A percentile compares a stretch with the other conserved stretches of the same genome.
These are phyloP conservation scores for Campoplex capitator DNA, from an alignment of 2,888 invertebrate species.

Conservation along the genomic window DNA sequence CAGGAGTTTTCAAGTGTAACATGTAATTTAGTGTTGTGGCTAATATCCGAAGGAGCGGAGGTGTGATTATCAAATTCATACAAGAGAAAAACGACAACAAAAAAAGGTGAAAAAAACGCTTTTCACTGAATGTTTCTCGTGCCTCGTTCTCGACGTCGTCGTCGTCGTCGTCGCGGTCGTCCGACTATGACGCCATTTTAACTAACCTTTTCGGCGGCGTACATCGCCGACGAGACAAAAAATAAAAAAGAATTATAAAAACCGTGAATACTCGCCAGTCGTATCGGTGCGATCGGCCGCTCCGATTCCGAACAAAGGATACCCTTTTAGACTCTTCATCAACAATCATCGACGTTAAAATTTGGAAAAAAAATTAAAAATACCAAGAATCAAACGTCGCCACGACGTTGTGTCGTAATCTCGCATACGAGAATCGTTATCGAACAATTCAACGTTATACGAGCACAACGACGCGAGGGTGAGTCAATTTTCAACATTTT, in stretches of 20 bases:
- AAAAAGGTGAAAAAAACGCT: not conserved
- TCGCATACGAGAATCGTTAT: not conserved
- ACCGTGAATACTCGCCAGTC: not conserved
- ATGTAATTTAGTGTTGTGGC: slow-evolving; percentile 26
- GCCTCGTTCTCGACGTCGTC: slow-evolving; percentile 56
- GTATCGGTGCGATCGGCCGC: slow-evolving; percentile 36
- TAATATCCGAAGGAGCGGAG: slow-evolving; percentile 12
- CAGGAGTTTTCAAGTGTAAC: slow-evolving; percentile 14
- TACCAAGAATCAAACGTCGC: not conserved
- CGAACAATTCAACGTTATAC: slow-evolving; percentile 8
- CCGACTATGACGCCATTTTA: slow-evolving; percentile 83
- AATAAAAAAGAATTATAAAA: slow-evolving; percentile 3
- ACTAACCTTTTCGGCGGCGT: slow-evolving; percentile 83
- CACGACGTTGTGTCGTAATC: slow-evolving; percentile 16
- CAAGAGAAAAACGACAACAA: not conserved
- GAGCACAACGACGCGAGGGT: slow-evolving; percentile 37
- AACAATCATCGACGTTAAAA: not conserved
- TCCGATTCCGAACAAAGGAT: slow-evolving; percentile 26
- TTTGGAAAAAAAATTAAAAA: not conserved
- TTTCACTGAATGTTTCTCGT: slow-evolving; percentile 15
- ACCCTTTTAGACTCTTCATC: not conserved
- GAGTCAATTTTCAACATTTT: slow-evolving; percentile 42
- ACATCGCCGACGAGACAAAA: slow-evolving; percentile 70
- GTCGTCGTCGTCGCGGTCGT: slow-evolving; percentile 67
- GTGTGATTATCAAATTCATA: not conserved